A percentile compares a stretch with the other conserved stretches of the same genome.
These are phyloP conservation scores for Temnothorax curvispinosus DNA, from an alignment of 1,140 invertebrate genomes.

Conservation along the genomic window DNA sequence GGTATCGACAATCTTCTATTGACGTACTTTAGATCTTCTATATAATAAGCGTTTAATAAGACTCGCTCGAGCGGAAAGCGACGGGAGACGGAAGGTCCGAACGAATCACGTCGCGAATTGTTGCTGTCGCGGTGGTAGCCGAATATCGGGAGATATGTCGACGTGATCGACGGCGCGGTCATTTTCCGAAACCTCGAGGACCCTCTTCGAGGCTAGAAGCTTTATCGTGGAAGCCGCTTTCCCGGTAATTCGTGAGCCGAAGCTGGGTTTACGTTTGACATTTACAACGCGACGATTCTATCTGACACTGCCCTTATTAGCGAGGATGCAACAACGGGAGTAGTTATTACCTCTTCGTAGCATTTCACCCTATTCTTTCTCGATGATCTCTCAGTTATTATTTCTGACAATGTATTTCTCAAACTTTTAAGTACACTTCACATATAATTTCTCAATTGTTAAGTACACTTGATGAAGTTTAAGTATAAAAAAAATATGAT, in stretches of 20 bases:
- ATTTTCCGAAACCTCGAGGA: constrained; percentile 15
- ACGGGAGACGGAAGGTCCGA: constrained; percentile 43
- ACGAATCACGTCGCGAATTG: constrained; percentile 63
- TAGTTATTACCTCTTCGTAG: not conserved
- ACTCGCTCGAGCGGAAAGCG: constrained; percentile 59
- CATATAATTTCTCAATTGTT: not conserved
- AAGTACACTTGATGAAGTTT: not conserved
- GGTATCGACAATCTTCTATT: constrained; percentile 82
- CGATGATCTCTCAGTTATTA: not conserved
- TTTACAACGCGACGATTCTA: constrained; percentile 25
- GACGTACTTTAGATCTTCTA: constrained; percentile 78
- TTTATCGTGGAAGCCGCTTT: constrained; percentile 43
- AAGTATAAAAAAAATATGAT: not conserved
- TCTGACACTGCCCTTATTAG: not conserved
- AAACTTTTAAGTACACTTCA: not conserved
- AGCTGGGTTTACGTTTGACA: constrained; percentile 24
- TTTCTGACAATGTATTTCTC: not conserved
- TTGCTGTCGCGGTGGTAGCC: constrained; percentile 66
- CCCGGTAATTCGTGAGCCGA: constrained; percentile 45
- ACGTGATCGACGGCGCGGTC: not conserved
- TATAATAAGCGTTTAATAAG: constrained; percentile 74
- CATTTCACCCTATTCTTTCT: not conserved
- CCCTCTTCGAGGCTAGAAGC: not conserved
- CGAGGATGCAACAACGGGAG: not conserved
- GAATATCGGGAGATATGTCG: constrained; percentile 6